phyloP scores from a whole-genome alignment of 1,140 invertebrate species.

The Drosophila biarmipes region DNA sequence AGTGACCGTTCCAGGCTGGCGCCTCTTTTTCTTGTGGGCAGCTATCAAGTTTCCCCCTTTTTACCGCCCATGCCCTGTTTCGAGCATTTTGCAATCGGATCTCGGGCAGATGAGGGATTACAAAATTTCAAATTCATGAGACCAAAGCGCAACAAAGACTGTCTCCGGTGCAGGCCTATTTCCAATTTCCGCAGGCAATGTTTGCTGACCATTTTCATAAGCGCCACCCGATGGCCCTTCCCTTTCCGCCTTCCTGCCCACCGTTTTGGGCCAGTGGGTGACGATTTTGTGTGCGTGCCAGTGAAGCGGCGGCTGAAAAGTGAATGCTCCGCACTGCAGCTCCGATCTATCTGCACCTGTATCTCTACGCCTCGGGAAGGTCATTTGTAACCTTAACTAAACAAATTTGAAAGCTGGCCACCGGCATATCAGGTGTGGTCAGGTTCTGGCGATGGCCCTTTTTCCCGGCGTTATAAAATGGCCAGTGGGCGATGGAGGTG shows the following conservation, averaged over 20 bases:
- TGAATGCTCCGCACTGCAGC: conserved; percentile 63
- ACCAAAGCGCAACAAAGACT: conserved; percentile 31
- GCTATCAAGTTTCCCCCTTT: conserved; percentile 47
- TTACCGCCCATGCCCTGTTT: conserved; percentile 7
- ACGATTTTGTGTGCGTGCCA: conserved; percentile 24
- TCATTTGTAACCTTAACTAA: conserved; percentile 81
- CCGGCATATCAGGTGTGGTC: conserved; percentile 68
- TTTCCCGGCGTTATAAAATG: conserved; percentile 63
- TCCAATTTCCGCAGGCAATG: conserved; percentile 67
- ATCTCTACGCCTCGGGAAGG: conserved; percentile 51
- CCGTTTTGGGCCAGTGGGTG: conserved; percentile 39
- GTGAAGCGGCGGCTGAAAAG: conserved; percentile 39
- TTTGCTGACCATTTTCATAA: conserved; percentile 47
- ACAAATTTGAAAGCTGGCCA: conserved; percentile 77
- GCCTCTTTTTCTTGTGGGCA: conserved; percentile 26
- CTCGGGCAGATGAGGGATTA: conserved; percentile 46
- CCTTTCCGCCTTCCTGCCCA: background rate
- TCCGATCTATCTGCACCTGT: conserved; percentile 40
- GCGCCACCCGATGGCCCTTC: conserved; percentile 9
- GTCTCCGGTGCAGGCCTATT: conserved; percentile 49
- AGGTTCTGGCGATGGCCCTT: conserved; percentile 66
- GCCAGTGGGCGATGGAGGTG: conserved; percentile 19
- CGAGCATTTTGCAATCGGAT: conserved; percentile 56
- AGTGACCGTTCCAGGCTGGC: conserved; percentile 42
- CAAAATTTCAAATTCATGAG: conserved; percentile 72